These are phyloP conservation scores for Pachyrhynchus sulphureomaculatus DNA, from an alignment of 1,140 invertebrate genomes.

Conservation along the genomic window DNA sequence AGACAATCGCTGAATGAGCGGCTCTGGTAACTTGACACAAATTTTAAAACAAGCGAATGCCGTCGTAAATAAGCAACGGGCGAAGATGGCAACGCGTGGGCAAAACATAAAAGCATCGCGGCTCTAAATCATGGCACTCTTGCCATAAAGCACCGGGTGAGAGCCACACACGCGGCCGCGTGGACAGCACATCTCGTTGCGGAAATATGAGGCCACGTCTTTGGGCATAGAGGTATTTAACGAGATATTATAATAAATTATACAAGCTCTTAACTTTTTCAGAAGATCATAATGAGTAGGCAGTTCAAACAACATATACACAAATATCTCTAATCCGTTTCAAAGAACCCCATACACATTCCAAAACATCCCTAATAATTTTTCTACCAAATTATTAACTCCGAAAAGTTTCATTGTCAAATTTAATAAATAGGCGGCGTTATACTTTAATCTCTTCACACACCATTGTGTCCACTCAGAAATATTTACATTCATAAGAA, in stretches of 20 bases:
- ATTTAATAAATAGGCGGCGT: slow-evolving; percentile 26
- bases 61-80: slow-evolving; percentile 44
- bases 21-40: slow-evolving; percentile 41
- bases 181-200: slow-evolving; percentile 1
- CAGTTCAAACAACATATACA: too few relatives aligned
- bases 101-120: slow-evolving; percentile 46
- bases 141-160: slow-evolving; percentile 39
- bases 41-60: slow-evolving; percentile 45
- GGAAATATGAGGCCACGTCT: slow-evolving; percentile 18
- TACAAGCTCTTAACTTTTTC: too few relatives aligned
- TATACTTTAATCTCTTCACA: slow-evolving; percentile 12
- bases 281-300: too few relatives aligned
- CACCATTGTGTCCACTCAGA: slow-evolving; percentile 19
- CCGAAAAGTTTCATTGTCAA: slow-evolving; percentile 7
- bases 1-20: slow-evolving; percentile 13
- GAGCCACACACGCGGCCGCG: slow-evolving; percentile 39
- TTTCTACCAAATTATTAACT: too few relatives aligned
- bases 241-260: slow-evolving; percentile 7
- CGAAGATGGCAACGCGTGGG: slow-evolving; percentile 48
- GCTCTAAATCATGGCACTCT: slow-evolving; percentile 47
- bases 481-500: slow-evolving; percentile 29
- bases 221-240: slow-evolving; percentile 3
- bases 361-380: too few relatives aligned
- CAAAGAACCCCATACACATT: too few relatives aligned
- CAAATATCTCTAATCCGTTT: too few relatives aligned